A percentile compares a stretch with the other conserved stretches of the same genome.
Conservation (phyloP, 2,797 vertebrate species). For the Aeoliscus strigatus region DNA sequence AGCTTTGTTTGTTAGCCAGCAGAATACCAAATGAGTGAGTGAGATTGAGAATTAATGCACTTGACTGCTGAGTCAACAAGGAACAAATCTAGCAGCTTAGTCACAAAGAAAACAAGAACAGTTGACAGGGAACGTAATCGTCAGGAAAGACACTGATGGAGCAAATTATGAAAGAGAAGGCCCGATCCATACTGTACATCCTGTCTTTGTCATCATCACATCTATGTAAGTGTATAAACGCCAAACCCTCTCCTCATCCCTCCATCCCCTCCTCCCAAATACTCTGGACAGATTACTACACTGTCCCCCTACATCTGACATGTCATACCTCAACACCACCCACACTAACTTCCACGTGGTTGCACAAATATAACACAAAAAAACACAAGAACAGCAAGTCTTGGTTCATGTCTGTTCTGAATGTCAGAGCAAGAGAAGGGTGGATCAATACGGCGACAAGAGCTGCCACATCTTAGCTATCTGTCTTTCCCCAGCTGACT, state of each 20-base stretch:
- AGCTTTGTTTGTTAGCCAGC: slow-evolving; percentile 47
- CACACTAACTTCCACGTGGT: slow-evolving; percentile 50
- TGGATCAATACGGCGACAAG: slow-evolving; percentile 65
- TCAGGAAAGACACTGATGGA: slow-evolving; percentile 33
- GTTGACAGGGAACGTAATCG: slow-evolving; percentile 56
- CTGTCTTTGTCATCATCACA: too few relatives aligned
- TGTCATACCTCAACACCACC: slow-evolving; percentile 28
- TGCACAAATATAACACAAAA: too few relatives aligned
- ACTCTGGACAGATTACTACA: slow-evolving; percentile 38
- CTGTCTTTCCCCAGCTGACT: slow-evolving; percentile 59
- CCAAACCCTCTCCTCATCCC: slow-evolving; percentile 37
- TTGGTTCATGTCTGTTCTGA: slow-evolving; percentile 49
- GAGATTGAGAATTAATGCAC: slow-evolving; percentile 58
- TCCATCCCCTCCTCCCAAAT: slow-evolving; percentile 22
- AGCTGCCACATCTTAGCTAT: slow-evolving; percentile 60
- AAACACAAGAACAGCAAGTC: slow-evolving; percentile 46
- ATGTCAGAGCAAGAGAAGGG: slow-evolving; percentile 54
- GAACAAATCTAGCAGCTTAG: slow-evolving; percentile 53
- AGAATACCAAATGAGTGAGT: slow-evolving; percentile 49
- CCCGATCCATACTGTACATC: too few relatives aligned
- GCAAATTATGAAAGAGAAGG: slow-evolving; percentile 25
- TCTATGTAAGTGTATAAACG: slow-evolving; percentile 63
- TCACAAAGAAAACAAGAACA: slow-evolving; percentile 48
- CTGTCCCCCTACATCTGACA: slow-evolving; percentile 31
- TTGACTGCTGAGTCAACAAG: slow-evolving; percentile 71